phyloP scores from a whole-genome alignment of 2,797 vertebrate genomes.

The Luscinia megarhynchos region DNA sequence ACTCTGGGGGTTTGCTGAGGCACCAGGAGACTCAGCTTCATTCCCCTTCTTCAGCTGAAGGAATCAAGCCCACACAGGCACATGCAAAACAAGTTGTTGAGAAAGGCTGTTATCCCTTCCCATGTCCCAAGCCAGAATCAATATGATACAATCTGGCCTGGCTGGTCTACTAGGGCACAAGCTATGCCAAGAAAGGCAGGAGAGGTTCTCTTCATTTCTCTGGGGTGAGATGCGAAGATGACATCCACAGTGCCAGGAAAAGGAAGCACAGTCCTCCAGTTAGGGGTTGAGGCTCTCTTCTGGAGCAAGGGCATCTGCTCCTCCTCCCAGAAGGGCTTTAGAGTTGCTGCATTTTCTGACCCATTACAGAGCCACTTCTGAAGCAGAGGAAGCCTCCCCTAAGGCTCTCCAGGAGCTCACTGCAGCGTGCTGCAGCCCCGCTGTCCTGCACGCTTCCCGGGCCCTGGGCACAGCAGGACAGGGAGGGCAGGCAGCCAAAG shows the following conservation, averaged over 20 bases:
- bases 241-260: background rate
- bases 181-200: background rate
- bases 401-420: background rate
- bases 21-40: background rate
- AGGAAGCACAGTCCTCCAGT: background rate
- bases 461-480: background rate
- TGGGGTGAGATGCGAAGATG: rapidly evolving
- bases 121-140: rapidly evolving
- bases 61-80: background rate
- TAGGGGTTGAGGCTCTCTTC: background rate
- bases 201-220: background rate
- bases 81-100: background rate
- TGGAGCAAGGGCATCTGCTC: background rate
- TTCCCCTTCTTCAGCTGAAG: background rate
- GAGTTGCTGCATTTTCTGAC: background rate
- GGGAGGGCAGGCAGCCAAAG: background rate
- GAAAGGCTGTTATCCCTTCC: background rate
- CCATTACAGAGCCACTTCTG: background rate
- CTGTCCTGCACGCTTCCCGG: rapidly evolving
- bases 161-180: background rate
- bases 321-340: background rate
- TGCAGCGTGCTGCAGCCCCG: rapidly evolving
- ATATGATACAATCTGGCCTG: background rate
- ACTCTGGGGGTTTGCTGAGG: background rate
- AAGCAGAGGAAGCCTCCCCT: background rate